Base-by-base conservation (phyloP, 2,888 invertebrate species). In the Oligia strigilis region DNA sequence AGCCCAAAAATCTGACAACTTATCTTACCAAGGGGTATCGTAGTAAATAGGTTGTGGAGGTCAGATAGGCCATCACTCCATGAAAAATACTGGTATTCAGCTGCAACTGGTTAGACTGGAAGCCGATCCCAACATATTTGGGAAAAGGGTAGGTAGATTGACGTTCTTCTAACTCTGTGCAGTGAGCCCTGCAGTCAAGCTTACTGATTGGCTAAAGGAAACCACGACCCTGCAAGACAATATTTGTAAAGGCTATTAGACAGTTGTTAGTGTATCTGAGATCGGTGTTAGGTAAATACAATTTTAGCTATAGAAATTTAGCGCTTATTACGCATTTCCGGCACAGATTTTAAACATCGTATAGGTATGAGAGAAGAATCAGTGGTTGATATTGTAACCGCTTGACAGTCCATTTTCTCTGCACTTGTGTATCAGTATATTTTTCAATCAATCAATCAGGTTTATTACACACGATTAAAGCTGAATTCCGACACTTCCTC, bases 331-430 rank as follows among this genome's bases (percentile, higher is more conserved):
- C 11, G 46, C 40, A 75, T 40, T 58, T 82, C 29, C 29, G 29
- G 58, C 4, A 40, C 4, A 19, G 3, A 49, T 65, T 40, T 65
- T 49, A 14, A n/a, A 66, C 40, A 49, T 64, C 11, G 8, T 6
- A 29, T 65, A 23, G 40, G 5, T 29, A 23, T 14, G 8, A 23
- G 19, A 40, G 17, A 65, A 75, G 17, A 49, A 83, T 60, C 65
- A 40, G 49, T 66, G 43, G 11, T 64, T 43, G 55, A 49, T 55
- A 77, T 69, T 69, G 78, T 40, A 0, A 64, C 58, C 58, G 69
- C 43, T 82, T n/a, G 83, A 66, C 67, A 49, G 11, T 58, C 49
- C 23, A 81, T 84, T 78, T 69, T 23, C 62, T 46, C 11, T 64
- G 29, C 40, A 78, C 29, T 75, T 14, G 2, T 67, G 23, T 29